Conservation (phyloP, 2,113 vertebrate genomes). For the Ophiodon elongatus region DNA sequence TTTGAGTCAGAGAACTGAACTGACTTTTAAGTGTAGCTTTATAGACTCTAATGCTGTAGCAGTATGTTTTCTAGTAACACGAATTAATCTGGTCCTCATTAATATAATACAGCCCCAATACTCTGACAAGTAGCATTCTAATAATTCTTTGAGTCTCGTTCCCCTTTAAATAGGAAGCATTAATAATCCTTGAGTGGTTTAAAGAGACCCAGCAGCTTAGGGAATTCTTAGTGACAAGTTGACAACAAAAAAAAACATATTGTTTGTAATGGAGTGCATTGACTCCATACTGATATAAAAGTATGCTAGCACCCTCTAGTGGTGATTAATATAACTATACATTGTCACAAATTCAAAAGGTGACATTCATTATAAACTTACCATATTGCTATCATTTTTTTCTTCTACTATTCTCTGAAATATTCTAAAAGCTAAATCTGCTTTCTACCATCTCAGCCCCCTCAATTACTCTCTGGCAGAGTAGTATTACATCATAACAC, state of each 20-base stretch:
- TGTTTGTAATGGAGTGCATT: background rate
- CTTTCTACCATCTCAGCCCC: background rate
- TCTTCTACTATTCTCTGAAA: background rate
- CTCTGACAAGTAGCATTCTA: background rate
- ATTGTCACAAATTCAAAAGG: background rate
- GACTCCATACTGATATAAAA: background rate
- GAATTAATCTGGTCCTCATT: background rate
- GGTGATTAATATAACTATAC: constrained; percentile 21
- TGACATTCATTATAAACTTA: background rate
- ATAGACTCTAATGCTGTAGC: background rate
- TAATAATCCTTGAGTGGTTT: background rate
- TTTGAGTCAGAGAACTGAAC: background rate
- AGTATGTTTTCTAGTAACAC: background rate
- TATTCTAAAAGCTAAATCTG: background rate
- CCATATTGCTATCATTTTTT: background rate
- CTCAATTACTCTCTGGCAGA: background rate
- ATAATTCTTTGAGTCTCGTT: background rate
- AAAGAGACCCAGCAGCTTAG: background rate
- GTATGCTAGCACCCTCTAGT: constrained; percentile 22
- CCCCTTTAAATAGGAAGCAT: background rate
- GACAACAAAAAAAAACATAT: background rate
- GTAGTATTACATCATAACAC: background rate
- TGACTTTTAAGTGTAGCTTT: background rate
- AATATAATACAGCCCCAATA: background rate
- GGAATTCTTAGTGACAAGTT: background rate